Base-by-base conservation (phyloP, 2,113 vertebrate species). In the Epinephelus cyanopodus region DNA sequence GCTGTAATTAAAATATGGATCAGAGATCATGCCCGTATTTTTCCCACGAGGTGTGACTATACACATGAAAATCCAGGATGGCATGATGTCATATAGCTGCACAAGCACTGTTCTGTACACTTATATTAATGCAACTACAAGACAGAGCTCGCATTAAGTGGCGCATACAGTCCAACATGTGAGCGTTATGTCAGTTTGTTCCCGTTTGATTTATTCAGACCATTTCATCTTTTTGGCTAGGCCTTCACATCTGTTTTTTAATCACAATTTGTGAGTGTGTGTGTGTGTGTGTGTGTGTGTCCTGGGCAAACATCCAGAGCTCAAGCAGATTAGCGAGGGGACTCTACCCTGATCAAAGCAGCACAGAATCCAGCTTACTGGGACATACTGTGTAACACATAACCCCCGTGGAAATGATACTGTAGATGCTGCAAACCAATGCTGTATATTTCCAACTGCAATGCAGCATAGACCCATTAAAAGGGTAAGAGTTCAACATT, bases 281-380 rank as follows among this genome's bases (percentile, higher is more conserved):
- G 50, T 29, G 80, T 74, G 63, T 18, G 64, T 50, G 63, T 18
- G 64, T 50, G 74, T 58, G 67, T 45, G 82, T 66, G 88, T 92
- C 75, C 86, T 85, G 81, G 82, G 88, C 87, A 89, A 86, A 89
- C 84, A 92, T 87, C 86, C 90, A 92, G 66, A 89, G 92, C 90
- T 93, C 86, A 84, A 91, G 89, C 83, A 78, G 93, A 92, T 93
- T 93, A 93, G 87, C 19, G 67, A 83, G 76, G 84, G 82, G 84
- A 91, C 91, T 89, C 82, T 90, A 83, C 77, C 78, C 81, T 85
- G 90, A 94, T 94, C 90, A 92, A 91, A 93, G 93, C 84, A 57
- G 83, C 56, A 27, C 83, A 82, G 87, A 90, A 87, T 82, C 86
- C 90, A 88, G 87, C 84, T 92, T 91, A 93, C 87, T 87, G 88